Base-by-base conservation (phyloP, 2,888 invertebrate genomes). In the Macaria liturata region DNA sequence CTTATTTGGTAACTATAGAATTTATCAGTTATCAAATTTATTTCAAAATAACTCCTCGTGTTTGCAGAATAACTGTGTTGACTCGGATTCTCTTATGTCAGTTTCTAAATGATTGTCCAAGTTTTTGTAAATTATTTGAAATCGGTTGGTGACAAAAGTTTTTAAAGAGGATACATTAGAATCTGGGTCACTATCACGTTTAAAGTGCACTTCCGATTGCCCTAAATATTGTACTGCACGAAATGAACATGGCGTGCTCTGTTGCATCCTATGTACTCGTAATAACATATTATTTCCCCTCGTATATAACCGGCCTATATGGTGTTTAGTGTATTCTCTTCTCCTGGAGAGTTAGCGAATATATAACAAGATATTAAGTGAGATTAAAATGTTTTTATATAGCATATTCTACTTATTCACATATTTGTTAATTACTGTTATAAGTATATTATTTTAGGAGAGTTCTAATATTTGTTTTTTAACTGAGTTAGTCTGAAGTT, bases 381-480 rank as follows among this genome's bases (percentile, higher is more conserved):
- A 91, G 91, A 90, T 88, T 90, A 63, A 53, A 86, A 87, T 86
- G 83, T 87, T 86, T 86, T 84, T 80, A 80, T 85, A 78, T 55
- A 64, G 60, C 56, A 56, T 62, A 64, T 59, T 59, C 43, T 63
- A 65, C 54, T 74, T 84, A 81, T 82, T 80, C 80, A 78, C 80
- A 79, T 87, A 88, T 83, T 87, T 88, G 89, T 90, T 91, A 87
- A 58, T 67, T 75, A 83, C 89, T 87, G 88, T 90, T 89, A 83
- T 42, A 42, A 42, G 42, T 87, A 86, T 51, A 86, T 86, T 49
- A 86, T 87, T 86, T 86, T 89, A 89, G 90, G 88, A 91, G 85
- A 91, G 90, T 90, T 91, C 79, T 82, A 85, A 86, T 84, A 84
- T 83, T 87, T 88, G 84, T 88, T 90, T 89, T 75, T 78, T 78